Evolutionary conservation across 2,888 invertebrate genomes (phyloP), one percentile per base, ranked within the genome.

Genomic region (Galerucella nymphaeae): DNA sequence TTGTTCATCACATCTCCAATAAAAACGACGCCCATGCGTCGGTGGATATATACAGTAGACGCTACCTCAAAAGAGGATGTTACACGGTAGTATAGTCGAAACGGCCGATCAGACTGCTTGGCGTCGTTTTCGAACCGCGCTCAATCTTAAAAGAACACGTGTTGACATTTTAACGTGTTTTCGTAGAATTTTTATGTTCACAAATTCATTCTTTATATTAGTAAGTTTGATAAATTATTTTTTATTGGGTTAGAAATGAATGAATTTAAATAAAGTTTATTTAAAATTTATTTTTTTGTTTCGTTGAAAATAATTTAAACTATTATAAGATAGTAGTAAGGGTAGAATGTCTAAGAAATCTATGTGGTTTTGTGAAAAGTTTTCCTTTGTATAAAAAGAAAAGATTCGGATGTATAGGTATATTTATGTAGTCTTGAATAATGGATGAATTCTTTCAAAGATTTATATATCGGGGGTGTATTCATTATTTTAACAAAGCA

Each of bases 81-180:
- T 62, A 58, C n/a, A n/a, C 65, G 72, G 57, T 76, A 80, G 80
- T 80, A 74, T 73, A 75, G 78, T 74, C 78, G 78, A 77, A 76
- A 76, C 80, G 78, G 69, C 74, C 66, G 23, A 62, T 68, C 55
- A 75, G 77, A 77, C 75, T 66, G 75, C 71, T 67, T 63, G 77
- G 71, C 77, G 75, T 69, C 75, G 72, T 23, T 23, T 53, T 18
- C 18, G 55, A 58, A 63, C 41, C 74, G 71, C 67, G 59, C 67
- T 57, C 18, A 55, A 20, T 13, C 16, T 14, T n/a, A 68, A 59
- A 62, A 50, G 30, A 66, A 67, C 76, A 75, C 76, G 76, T 76
- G 76, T 74, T 63, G 62, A n/a, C 16, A 20, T 58, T 48, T 41
- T 62, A 53, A 65, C 67, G 38, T 59, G 20, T 18, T n/a, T n/a